Percentiles rank a stretch among this genome's conserved stretches.
These are phyloP conservation scores for Mustela lutreola DNA, from an alignment of 2,113 vertebrate species.

Conservation along the genomic window DNA sequence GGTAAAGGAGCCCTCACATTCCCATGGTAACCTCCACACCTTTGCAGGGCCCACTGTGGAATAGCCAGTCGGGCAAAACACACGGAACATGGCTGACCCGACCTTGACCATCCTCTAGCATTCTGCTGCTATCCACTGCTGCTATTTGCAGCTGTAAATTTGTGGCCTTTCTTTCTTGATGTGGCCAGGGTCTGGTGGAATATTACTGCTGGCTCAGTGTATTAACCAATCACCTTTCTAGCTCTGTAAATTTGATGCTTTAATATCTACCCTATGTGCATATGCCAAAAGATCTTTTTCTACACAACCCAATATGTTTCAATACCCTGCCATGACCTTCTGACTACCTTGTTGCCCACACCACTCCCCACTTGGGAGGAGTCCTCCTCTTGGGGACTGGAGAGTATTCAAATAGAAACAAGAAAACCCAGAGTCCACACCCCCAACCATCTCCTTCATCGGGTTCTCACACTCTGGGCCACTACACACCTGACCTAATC, in stretches of 20 bases:
- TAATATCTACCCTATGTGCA: neutral
- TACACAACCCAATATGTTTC: neutral
- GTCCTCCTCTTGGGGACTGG: neutral
- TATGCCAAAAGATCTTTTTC: neutral
- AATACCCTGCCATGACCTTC: neutral
- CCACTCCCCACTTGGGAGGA: neutral
- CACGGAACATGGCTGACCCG: neutral
- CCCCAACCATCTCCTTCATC: neutral
- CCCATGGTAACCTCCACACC: neutral
- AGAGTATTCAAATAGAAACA: neutral
- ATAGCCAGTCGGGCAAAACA: neutral
- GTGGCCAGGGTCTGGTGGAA: neutral
- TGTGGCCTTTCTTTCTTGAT: neutral
- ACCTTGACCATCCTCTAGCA: neutral
- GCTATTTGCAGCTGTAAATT: neutral
- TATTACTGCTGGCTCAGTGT: neutral
- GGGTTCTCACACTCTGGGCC: neutral
- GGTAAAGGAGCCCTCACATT: neutral
- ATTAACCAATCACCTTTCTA: neutral
- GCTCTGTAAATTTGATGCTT: neutral
- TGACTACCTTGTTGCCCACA: neutral
- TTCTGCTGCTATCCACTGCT: neutral
- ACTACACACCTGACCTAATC: neutral
- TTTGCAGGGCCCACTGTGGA: neutral
- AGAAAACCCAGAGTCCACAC: neutral